Base-by-base conservation (phyloP, 2,888 invertebrate species). In the Steinernema scapterisci region DNA sequence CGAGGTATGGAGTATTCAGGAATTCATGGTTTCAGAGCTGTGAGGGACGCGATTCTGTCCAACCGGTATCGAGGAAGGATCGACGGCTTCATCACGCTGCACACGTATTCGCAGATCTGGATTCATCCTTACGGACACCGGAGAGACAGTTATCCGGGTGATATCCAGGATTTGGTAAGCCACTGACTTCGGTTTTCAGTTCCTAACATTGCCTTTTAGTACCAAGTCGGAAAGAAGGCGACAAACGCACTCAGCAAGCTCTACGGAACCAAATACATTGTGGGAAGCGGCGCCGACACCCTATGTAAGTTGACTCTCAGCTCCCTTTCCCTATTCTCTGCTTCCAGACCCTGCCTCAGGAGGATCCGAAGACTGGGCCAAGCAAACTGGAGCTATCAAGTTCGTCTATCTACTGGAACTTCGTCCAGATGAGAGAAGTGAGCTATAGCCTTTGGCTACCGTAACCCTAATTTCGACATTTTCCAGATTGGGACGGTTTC, bases 311-410 rank as follows among this genome's bases (percentile, higher is more conserved):
- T 21, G 5, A 0, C 0, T 73, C 38, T 13, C 13, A 38, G 45
- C 1, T 11, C 3, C 6, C 38, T 56, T 46, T 13, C 19, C 23
- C 1, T 23, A 11, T 27, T 3, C n/a, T 51, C 75, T 19, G 19
- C 16, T 56, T 77, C 27, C 56, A 84, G 83, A 87, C 70, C 86
- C 86, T n/a, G 86, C 86, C 0, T 83, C 86, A 0, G 87, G 87
- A 6, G 86, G 87, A 52, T 84, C 85, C 1, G 86, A 87, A 77
- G 87, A 87, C 75, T 87, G 87, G 87, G 86, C 86, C 16, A 86
- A 86, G 70, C 82, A 83, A 54, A 82, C 79, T 48, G 85, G 84
- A 0, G 82, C 80, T 23, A 82, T 87, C 54, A 87, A 87, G 73
- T 87, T 79, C 77, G 87, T 87, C 19, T 87, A 88, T 71, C 75